A percentile compares a stretch with the other conserved stretches of the same genome.
Conservation (phyloP, 2,888 invertebrate genomes). For the Hipparchia semele region DNA sequence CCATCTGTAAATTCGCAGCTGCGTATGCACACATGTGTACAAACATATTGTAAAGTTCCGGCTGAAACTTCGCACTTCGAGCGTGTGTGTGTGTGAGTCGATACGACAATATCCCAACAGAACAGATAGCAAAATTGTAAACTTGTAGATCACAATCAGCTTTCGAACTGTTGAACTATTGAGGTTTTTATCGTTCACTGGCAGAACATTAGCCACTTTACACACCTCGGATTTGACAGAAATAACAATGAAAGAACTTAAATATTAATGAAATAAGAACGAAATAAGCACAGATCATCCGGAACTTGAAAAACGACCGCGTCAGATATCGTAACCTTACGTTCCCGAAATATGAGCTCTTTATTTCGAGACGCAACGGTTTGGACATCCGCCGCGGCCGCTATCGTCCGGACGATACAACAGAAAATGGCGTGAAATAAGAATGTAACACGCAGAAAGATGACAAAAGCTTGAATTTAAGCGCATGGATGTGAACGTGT, state of each 20-base stretch:
- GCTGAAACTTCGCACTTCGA: background rate
- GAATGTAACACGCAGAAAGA: conserved; percentile 28
- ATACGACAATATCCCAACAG: conserved; percentile 18
- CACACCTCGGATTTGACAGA: background rate
- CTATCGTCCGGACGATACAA: conserved; percentile 45
- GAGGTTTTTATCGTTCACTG: conserved; percentile 11
- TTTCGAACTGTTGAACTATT: conserved; percentile 15
- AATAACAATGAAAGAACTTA: conserved; percentile 17
- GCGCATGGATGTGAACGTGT: conserved; percentile 79
- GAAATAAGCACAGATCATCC: conserved; percentile 16
- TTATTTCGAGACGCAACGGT: conserved; percentile 67
- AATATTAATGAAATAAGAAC: conserved; percentile 12
- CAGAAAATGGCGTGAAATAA: conserved; percentile 32
- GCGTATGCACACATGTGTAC: background rate
- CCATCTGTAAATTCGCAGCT: background rate
- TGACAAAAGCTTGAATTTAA: conserved; percentile 35
- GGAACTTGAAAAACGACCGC: conserved; percentile 21
- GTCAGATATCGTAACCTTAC: conserved; percentile 55
- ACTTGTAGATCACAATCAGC: conserved; percentile 8
- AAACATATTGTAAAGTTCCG: background rate
- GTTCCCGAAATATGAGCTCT: conserved; percentile 78
- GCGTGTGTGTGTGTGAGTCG: background rate
- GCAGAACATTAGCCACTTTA: background rate
- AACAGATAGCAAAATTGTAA: conserved; percentile 11
- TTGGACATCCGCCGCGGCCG: conserved; percentile 52